phyloP scores from a whole-genome alignment of 2,113 vertebrate species.

The Plestiodon gilberti region DNA sequence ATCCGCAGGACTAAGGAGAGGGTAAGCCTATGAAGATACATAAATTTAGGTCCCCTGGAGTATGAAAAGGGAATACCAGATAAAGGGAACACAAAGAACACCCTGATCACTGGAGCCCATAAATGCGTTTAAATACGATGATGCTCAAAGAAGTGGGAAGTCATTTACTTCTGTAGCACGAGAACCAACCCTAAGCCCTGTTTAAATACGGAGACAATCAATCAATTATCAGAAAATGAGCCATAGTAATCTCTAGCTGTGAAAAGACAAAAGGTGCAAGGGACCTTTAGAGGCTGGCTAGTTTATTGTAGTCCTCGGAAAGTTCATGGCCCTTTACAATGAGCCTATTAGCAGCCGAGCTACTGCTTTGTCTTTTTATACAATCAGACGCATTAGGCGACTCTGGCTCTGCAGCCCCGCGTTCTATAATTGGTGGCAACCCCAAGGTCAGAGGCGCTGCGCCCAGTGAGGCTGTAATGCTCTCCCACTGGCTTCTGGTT shows the following conservation, averaged over 20 bases:
- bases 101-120: neutral
- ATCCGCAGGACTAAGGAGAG: neutral
- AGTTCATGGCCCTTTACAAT: neutral
- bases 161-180: neutral
- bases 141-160: neutral
- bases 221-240: neutral
- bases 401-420: neutral
- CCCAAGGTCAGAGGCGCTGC: neutral
- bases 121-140: neutral
- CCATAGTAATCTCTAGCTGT: neutral
- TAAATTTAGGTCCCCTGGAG: neutral
- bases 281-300: neutral
- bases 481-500: neutral
- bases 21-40: neutral
- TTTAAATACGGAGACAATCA: neutral
- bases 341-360: neutral
- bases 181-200: neutral
- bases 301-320: neutral
- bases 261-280: neutral
- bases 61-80: neutral
- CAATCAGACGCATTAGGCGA: neutral
- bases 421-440: neutral
- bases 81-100: neutral
- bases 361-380: no score
- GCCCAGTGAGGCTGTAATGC: neutral